These are phyloP conservation scores for Speoplatyrhinus poulsoni DNA, from an alignment of 2,113 vertebrate species.

Conservation along the genomic window DNA sequence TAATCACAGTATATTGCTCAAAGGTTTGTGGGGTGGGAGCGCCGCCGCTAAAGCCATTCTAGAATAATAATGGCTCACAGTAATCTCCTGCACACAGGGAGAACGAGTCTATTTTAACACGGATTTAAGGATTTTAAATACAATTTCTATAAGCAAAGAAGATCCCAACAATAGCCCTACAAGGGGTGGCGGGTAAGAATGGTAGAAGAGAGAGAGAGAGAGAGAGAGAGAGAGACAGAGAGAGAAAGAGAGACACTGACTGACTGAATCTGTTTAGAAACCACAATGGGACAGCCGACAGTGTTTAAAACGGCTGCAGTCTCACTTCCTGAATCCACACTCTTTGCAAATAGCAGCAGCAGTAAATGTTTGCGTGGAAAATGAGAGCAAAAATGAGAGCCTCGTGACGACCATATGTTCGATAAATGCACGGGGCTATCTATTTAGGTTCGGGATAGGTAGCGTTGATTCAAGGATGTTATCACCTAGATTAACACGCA, in stretches of 20 bases:
- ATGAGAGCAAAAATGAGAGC: not conserved
- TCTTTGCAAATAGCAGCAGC: conserved; percentile 25
- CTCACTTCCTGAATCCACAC: conserved; percentile 52
- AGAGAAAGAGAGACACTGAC: conserved; percentile 16
- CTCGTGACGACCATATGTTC: too few relatives aligned
- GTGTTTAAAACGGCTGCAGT: conserved; percentile 58
- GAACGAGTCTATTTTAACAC: conserved; percentile 57
- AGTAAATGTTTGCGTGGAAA: not conserved
- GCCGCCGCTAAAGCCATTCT: conserved; percentile 56
- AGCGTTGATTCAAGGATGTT: conserved; percentile 20
- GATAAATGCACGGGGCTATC: conserved; percentile 21
- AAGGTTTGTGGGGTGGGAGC: conserved; percentile 60
- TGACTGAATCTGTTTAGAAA: too few relatives aligned
- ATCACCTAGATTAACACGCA: conserved; percentile 49
- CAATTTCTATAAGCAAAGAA: conserved; percentile 60
- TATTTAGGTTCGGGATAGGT: conserved; percentile 21
- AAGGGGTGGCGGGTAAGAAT: conserved; percentile 9
- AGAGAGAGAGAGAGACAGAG: conserved; percentile 27
- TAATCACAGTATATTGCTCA: conserved; percentile 51
- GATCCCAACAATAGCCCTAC: conserved; percentile 40
- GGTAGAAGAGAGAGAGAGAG: conserved; percentile 3
- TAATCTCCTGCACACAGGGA: conserved; percentile 68
- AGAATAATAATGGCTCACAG: conserved; percentile 62
- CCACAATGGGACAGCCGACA: conserved; percentile 13
- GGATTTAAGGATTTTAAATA: conserved; percentile 72